Evolutionary conservation across 2,797 vertebrate species (phyloP), one percentile per base, ranked within the genome.

Genomic region (Falco berigora): DNA sequence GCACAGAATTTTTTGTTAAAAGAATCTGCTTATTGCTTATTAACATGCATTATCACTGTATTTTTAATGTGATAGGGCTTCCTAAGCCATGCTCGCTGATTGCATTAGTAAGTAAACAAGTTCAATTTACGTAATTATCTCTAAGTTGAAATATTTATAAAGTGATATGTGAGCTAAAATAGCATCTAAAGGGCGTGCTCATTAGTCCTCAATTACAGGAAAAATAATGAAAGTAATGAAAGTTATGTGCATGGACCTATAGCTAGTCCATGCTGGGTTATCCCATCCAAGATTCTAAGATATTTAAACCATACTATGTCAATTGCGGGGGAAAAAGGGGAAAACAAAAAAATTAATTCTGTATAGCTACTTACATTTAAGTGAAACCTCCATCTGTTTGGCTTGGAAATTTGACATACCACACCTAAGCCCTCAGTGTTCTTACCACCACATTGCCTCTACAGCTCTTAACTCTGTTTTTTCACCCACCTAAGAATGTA

Each of bases 71-170:
- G 87, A 77, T 82, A 94, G 19, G 64, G 86, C 61, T 96, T 97
- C 92, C 90, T 97, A 96, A 96, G 32, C 42, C 91, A 92, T 50
- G 92, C 32, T 36, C 46, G 80, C 55, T 97, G 97, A 97, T 97
- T 98, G 77, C 83, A 96, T 75, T 96, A 97, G 84, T 97, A 97
- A 98, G 98, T 97, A 96, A 97, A 96, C 71, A 97, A 94, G 81
- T 96, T 93, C 86, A 98, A 97, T 98, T 98, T 97, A 95, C 81
- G 93, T 97, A 98, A 97, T 98, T 97, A 97, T 88, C 94, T 84
- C 71, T 96, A 95, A 96, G 63, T 82, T 98, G 96, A 98, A 98
- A 98, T 97, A 97, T 97, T 98, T 98, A 97, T 97, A 94, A 97
- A 97, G 80, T 91, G 95, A 79, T 73, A 96, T 84, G 58, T 94